These are phyloP conservation scores for Palloptera scutellata DNA, from an alignment of 2,888 invertebrate species.

Conservation along the genomic window DNA sequence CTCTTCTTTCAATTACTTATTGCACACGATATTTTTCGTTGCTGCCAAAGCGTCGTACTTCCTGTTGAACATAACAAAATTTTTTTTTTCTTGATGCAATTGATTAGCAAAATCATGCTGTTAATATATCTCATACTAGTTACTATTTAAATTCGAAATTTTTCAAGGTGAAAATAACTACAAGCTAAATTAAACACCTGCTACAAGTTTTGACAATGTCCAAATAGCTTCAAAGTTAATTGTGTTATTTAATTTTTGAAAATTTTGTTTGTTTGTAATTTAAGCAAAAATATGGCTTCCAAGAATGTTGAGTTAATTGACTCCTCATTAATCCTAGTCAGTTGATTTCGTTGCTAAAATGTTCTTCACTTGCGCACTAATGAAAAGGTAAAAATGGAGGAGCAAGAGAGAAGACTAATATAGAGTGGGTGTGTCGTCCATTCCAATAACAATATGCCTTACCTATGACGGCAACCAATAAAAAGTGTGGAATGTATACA, in stretches of 20 bases:
- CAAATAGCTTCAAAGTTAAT: neutral
- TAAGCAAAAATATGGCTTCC: slow-evolving; percentile 50
- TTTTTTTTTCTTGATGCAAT: slow-evolving; percentile 16
- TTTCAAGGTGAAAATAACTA: neutral
- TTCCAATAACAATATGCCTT: too few species aligned
- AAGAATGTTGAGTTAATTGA: slow-evolving; percentile 61
- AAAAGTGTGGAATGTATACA: too few species aligned
- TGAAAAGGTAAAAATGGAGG: too few species aligned
- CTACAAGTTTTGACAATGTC: neutral
- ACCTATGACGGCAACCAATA: too few species aligned
- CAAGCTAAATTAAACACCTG: neutral
- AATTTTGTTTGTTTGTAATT: slow-evolving; percentile 5
- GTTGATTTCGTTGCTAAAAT: slow-evolving; percentile 1
- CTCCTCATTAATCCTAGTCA: slow-evolving; percentile 55
- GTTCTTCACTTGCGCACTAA: too few species aligned
- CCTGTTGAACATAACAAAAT: too few species aligned
- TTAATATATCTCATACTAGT: neutral
- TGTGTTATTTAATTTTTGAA: slow-evolving; percentile 7
- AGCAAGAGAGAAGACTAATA: too few species aligned
- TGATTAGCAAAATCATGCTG: neutral
- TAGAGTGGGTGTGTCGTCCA: too few species aligned
- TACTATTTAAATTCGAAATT: neutral
- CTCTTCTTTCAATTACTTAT: too few species aligned
- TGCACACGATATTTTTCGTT: too few species aligned
- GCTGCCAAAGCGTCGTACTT: too few species aligned